Conservation (phyloP, 2,888 invertebrate genomes). For the Chydorus sphaericus region DNA sequence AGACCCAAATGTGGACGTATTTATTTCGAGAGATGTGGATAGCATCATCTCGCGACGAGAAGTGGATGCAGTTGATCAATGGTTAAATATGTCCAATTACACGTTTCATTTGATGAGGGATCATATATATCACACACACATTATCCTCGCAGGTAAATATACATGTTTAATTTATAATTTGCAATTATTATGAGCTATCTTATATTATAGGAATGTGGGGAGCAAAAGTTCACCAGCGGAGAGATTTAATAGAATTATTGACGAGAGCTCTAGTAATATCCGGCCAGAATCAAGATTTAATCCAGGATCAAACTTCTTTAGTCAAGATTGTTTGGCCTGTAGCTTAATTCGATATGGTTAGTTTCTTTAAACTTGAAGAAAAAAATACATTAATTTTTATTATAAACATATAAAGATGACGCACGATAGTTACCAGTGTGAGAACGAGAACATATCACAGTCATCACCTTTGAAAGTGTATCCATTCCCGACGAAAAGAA, state of each 20-base stretch:
- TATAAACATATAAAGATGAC: background rate
- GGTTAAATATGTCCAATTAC: constrained; percentile 15
- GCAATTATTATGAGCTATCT: background rate
- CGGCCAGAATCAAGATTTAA: background rate
- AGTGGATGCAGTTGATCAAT: constrained; percentile 18
- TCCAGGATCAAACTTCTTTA: background rate
- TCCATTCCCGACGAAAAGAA: background rate
- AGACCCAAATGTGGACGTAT: constrained; percentile 18
- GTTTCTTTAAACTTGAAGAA: background rate
- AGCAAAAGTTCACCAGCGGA: background rate
- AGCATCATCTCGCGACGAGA: constrained; percentile 17
- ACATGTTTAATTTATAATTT: background rate
- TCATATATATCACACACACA: constrained; percentile 15
- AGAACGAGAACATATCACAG: background rate
- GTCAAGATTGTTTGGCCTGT: background rate
- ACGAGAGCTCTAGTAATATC: background rate
- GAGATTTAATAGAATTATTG: background rate
- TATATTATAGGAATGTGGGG: constrained; percentile 6
- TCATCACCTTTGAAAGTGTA: background rate
- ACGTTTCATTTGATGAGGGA: constrained; percentile 21
- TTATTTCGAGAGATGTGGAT: constrained; percentile 19
- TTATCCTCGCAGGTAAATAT: constrained; percentile 8
- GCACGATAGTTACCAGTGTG: constrained; percentile 2
- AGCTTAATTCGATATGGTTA: background rate
- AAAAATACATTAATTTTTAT: background rate